phyloP scores from a whole-genome alignment of 2,113 vertebrate species.

The Diglossa brunneiventris region DNA sequence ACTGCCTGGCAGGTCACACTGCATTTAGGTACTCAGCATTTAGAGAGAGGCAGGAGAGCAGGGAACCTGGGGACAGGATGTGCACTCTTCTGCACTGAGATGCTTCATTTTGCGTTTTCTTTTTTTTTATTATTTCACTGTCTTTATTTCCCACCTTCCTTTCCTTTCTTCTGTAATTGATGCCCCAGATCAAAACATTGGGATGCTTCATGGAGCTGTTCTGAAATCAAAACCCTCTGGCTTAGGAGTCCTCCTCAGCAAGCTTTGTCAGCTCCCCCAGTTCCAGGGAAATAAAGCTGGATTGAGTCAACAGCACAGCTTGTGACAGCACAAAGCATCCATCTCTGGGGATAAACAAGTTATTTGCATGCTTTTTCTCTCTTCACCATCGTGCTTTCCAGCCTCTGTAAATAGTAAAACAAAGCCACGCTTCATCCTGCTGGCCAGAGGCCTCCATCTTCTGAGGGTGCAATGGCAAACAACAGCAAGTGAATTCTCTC shows the following conservation, averaged over 20 bases:
- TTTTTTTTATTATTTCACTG: background rate
- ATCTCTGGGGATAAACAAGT: constrained; percentile 23
- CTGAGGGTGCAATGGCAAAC: background rate
- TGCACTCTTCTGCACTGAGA: background rate
- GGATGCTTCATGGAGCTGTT: background rate
- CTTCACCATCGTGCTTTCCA: background rate
- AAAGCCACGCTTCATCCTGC: constrained; percentile 11
- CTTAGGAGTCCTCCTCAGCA: background rate
- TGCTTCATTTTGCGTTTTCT: background rate
- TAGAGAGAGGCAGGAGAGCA: background rate
- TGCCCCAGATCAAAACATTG: background rate
- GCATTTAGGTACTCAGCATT: background rate
- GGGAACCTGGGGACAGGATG: background rate
- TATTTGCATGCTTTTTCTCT: constrained; percentile 28
- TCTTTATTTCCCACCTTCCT: background rate
- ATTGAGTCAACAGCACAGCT: background rate
- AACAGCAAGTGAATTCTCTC: background rate
- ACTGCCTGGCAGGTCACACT: background rate
- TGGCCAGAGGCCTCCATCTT: constrained; percentile 5
- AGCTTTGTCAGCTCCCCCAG: background rate
- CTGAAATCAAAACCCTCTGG: background rate
- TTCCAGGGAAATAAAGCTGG: background rate
- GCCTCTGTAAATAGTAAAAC: constrained; percentile 20
- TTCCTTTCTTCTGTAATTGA: background rate
- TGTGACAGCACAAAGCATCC: constrained; percentile 23